Percentiles rank a stretch among this genome's conserved stretches.
Evolutionary conservation across 2,888 invertebrate species (phyloP).

Genomic region (Amphiduros pacificus): DNA sequence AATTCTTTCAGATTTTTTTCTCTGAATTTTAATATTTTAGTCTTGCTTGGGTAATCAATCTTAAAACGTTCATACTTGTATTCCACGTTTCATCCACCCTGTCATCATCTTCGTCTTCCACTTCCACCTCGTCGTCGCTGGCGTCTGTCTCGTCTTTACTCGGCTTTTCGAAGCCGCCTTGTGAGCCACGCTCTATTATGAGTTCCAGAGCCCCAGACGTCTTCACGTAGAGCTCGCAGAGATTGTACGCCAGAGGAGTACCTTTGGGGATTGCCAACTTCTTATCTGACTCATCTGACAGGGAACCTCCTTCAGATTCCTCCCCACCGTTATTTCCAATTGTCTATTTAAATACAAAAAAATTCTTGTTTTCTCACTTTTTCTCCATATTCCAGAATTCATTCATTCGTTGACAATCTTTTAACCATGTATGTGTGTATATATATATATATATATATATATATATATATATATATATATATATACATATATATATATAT

Average conservation of each 20-base stretch:
- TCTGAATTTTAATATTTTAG: too few species aligned
- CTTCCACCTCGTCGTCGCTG: neutral
- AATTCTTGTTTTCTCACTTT: too few species aligned
- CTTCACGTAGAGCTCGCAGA: slow-evolving; percentile 10
- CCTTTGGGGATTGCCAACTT: slow-evolving; percentile 7
- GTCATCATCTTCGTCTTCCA: neutral
- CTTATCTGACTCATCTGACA: slow-evolving; percentile 3
- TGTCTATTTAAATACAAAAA: too few species aligned
- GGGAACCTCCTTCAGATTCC: too few species aligned
- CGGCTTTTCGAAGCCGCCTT: slow-evolving; percentile 5
- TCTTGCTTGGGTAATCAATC: too few species aligned
- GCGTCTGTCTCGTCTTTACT: too few species aligned
- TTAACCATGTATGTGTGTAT: neutral
- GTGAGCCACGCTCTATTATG: slow-evolving; percentile 1
- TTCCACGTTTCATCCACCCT: too few species aligned
- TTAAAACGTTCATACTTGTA: too few species aligned
- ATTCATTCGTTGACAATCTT: too few species aligned
- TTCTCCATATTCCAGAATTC: too few species aligned
- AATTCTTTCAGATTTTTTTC: too few species aligned
- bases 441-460: slow-evolving; percentile 1
- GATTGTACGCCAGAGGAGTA: slow-evolving; percentile 10
- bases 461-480: neutral
- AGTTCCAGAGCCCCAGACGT: slow-evolving; percentile 1
- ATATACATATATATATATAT: neutral
- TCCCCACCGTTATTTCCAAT: too few species aligned